Conservation (phyloP, 2,113 vertebrate species). For the Ptychochromis oligacanthus region DNA sequence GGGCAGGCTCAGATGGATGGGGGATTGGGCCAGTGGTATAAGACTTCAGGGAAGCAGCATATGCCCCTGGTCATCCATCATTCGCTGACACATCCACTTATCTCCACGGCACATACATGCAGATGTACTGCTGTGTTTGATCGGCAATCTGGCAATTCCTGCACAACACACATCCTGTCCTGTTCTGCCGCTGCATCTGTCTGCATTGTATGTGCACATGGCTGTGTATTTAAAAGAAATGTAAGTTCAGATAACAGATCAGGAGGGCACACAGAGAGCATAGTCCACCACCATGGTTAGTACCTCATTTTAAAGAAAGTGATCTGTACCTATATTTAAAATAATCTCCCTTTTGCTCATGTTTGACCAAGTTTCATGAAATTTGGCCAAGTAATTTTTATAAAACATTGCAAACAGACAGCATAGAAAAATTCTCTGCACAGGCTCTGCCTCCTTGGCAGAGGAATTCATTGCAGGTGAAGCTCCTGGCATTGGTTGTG, state of each 20-base stretch:
- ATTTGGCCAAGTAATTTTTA: not conserved
- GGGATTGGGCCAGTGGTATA: slow-evolving; percentile 60
- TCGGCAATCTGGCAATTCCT: slow-evolving; percentile 44
- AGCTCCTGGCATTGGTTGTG: too few relatives aligned
- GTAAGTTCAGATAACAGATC: not conserved
- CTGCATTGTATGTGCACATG: not conserved
- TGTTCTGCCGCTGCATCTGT: not conserved
- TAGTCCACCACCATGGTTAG: not conserved
- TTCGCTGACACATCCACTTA: slow-evolving; percentile 73
- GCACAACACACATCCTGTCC: slow-evolving; percentile 18
- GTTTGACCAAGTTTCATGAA: not conserved
- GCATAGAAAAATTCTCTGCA: too few relatives aligned
- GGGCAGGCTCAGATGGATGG: slow-evolving; percentile 67
- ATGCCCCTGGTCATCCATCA: slow-evolving; percentile 78
- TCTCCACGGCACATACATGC: slow-evolving; percentile 65
- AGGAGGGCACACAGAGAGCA: not conserved
- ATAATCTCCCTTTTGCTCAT: not conserved
- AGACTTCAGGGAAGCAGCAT: slow-evolving; percentile 72
- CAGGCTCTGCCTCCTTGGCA: too few relatives aligned
- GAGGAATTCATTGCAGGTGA: too few relatives aligned
- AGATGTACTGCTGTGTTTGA: slow-evolving; percentile 71
- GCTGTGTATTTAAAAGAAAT: not conserved
- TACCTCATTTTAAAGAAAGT: not conserved
- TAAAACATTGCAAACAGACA: not conserved
- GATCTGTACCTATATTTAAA: not conserved